A percentile compares a stretch with the other conserved stretches of the same genome.
Conservation (phyloP, 2,113 vertebrate species). For the Calonectris borealis region DNA sequence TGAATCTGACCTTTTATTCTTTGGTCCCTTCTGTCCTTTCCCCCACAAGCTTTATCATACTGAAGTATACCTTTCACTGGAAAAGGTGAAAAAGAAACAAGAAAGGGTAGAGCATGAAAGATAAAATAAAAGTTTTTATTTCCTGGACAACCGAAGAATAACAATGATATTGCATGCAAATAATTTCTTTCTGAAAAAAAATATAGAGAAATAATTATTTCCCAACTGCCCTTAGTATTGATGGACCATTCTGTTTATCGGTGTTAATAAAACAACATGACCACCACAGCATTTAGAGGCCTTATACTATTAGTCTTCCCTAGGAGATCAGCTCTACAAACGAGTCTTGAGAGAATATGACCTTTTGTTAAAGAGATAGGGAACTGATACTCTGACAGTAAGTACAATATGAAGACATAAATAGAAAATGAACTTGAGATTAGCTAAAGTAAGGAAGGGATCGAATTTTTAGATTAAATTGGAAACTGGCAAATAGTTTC, state of each 20-base stretch:
- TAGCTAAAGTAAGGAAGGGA: not conserved
- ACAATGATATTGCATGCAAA: not conserved
- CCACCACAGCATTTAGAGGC: not conserved
- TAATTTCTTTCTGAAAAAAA: not conserved
- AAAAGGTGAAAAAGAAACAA: not conserved
- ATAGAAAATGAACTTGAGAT: not conserved
- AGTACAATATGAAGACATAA: not conserved
- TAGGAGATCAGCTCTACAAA: not conserved
- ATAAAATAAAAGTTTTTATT: not conserved
- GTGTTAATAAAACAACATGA: not conserved
- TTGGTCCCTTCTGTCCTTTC: not conserved
- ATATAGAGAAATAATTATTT: not conserved
- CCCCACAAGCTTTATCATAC: not conserved
- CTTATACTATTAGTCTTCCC: not conserved
- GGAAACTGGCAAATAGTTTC: not conserved
- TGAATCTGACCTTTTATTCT: not conserved
- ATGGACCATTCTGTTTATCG: not conserved
- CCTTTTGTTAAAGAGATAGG: not conserved
- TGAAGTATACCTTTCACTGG: not conserved
- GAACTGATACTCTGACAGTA: not conserved
- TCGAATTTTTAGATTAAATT: not conserved
- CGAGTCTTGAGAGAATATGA: not conserved
- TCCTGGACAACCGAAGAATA: not conserved
- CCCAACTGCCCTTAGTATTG: not conserved
- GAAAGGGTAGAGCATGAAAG: accelerated